Evolutionary conservation across 2,888 invertebrate species (phyloP).

Genomic region (Rhaphigaster nebulosa): DNA sequence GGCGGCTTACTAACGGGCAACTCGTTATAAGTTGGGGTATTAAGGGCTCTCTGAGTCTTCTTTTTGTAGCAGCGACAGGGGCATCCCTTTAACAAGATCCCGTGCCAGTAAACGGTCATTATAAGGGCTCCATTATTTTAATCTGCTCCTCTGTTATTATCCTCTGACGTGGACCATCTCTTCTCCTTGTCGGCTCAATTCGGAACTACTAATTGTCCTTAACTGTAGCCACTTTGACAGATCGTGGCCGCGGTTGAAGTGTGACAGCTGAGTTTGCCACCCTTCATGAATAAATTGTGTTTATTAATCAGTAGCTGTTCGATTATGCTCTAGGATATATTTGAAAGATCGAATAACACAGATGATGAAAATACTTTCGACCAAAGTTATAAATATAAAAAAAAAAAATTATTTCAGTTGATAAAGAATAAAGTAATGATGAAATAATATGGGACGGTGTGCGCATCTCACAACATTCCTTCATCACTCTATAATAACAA

Average conservation of each 20-base stretch:
- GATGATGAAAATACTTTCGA: too few species aligned
- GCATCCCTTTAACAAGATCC: conserved; percentile 29
- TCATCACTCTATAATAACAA: too few species aligned
- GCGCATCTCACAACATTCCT: too few species aligned
- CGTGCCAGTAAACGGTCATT: conserved; percentile 45
- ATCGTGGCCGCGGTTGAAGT: not conserved
- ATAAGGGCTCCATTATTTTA: conserved; percentile 43
- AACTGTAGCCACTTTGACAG: conserved; percentile 11
- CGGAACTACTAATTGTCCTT: conserved; percentile 19
- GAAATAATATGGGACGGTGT: too few species aligned
- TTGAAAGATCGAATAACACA: too few species aligned
- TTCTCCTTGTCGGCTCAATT: not conserved
- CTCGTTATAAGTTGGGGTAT: conserved; percentile 21
- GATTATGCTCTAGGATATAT: not conserved
- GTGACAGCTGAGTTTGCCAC: not conserved
- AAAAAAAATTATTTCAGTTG: too few species aligned
- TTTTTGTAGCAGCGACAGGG: conserved; percentile 22
- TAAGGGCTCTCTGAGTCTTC: not conserved
- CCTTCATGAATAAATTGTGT: not conserved
- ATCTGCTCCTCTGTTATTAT: conserved; percentile 41
- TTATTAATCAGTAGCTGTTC: not conserved
- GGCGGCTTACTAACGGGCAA: not conserved
- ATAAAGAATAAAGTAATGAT: too few species aligned
- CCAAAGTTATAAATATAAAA: too few species aligned
- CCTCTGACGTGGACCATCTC: conserved; percentile 21